Evolutionary conservation across 2,113 vertebrate genomes (phyloP).

Genomic region (Aythya baeri): DNA sequence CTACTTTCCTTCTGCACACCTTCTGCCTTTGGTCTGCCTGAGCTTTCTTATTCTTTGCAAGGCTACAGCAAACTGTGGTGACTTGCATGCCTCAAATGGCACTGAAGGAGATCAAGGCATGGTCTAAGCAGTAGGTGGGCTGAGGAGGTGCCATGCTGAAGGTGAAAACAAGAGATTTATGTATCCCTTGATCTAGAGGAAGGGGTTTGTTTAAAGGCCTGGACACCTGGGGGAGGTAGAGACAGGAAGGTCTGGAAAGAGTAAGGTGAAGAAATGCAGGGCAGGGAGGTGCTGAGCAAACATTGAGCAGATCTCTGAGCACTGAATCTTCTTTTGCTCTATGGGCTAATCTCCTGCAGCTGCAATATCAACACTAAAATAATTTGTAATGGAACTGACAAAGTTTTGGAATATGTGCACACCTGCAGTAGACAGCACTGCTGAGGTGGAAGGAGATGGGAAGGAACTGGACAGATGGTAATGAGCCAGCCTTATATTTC

Average conservation of each 20-base stretch:
- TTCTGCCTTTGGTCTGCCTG: not conserved
- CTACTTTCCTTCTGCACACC: not conserved
- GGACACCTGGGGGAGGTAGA: not conserved
- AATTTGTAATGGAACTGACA: not conserved
- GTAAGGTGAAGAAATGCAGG: rapidly evolving
- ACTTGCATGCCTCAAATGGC: not conserved
- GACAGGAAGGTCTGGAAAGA: not conserved
- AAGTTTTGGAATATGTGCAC: not conserved
- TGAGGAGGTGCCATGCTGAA: not conserved
- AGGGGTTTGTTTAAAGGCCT: not conserved
- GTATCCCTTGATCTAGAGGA: not conserved
- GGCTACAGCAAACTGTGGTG: not conserved
- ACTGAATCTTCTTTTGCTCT: not conserved
- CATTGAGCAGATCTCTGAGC: not conserved
- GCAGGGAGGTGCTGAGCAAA: not conserved
- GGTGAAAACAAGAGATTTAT: not conserved
- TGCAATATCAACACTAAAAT: not conserved
- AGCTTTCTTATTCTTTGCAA: not conserved
- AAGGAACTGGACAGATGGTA: not conserved
- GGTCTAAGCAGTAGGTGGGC: not conserved
- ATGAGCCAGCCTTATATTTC: not conserved
- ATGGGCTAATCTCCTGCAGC: not conserved
- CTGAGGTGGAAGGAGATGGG: not conserved
- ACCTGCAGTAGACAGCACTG: not conserved
- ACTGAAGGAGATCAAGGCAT: not conserved